A percentile compares a stretch with the other conserved stretches of the same genome.
Conservation (phyloP, 2,797 vertebrate species). For the Sebastes glaucus region DNA sequence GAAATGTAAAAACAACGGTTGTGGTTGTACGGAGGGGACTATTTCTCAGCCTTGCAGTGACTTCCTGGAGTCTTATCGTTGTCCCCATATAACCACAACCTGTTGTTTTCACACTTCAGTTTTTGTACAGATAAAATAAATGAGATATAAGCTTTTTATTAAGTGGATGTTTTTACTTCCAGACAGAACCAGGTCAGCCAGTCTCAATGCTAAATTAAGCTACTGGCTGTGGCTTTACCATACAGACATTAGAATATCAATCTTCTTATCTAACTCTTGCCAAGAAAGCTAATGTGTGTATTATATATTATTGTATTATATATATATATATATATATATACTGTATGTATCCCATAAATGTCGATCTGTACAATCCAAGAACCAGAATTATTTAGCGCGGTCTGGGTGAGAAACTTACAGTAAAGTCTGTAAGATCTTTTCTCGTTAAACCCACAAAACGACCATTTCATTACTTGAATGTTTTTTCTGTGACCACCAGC, state of each 20-base stretch:
- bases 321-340: too few relatives aligned
- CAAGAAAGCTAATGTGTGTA: background rate
- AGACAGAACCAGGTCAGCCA: background rate
- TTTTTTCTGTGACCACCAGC: background rate
- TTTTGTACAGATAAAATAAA: background rate
- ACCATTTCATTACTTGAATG: slow-evolving; percentile 33
- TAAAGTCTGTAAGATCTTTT: background rate
- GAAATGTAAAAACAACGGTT: background rate
- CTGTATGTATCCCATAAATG: background rate
- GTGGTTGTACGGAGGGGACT: background rate
- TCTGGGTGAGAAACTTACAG: background rate
- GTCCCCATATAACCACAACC: background rate
- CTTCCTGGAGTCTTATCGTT: background rate
- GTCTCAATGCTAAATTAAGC: background rate
- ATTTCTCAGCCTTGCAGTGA: background rate
- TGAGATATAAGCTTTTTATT: background rate
- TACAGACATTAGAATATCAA: background rate
- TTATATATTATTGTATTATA: background rate
- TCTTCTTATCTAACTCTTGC: background rate
- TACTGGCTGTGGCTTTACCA: background rate
- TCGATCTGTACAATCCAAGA: background rate
- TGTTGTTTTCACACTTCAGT: background rate
- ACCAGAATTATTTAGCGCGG: background rate
- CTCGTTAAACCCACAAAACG: background rate
- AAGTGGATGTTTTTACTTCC: background rate